Percentiles rank a stretch among this genome's conserved stretches.
Evolutionary conservation across 2,888 invertebrate species (phyloP).

Genomic region (Folsomia candida): DNA sequence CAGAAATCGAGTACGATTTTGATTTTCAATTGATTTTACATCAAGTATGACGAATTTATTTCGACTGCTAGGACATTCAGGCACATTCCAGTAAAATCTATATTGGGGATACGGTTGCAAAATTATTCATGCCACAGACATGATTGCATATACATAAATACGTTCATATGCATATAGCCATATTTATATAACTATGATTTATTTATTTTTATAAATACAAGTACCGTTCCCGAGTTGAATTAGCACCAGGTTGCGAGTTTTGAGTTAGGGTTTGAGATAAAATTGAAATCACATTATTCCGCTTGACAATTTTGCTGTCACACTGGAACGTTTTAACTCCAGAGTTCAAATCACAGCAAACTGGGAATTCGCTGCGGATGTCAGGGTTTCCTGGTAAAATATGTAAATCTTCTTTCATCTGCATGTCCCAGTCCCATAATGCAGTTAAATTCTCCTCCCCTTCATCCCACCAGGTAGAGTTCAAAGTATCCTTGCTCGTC

Average conservation of each 20-base stretch:
- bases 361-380: constrained; percentile 3
- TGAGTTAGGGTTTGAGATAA: background rate
- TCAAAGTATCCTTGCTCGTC: background rate
- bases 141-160: background rate
- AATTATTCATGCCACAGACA: background rate
- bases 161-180: too few relatives aligned
- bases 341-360: constrained; percentile 13
- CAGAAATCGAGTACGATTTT: constrained; percentile 17
- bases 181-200: too few relatives aligned
- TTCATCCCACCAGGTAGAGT: background rate
- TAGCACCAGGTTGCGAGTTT: background rate
- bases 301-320: background rate
- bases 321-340: constrained; percentile 12
- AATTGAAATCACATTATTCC: background rate
- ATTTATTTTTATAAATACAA: too few relatives aligned
- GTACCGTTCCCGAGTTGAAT: background rate
- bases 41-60: background rate
- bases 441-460: background rate
- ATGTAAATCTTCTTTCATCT: constrained; percentile 1
- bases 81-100: background rate
- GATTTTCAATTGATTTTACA: background rate
- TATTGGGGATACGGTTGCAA: background rate
- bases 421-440: background rate
- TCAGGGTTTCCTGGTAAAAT: background rate
- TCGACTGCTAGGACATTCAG: background rate